Conservation (phyloP, 1,140 invertebrate species). For the Drosophila nigrodunni region DNA sequence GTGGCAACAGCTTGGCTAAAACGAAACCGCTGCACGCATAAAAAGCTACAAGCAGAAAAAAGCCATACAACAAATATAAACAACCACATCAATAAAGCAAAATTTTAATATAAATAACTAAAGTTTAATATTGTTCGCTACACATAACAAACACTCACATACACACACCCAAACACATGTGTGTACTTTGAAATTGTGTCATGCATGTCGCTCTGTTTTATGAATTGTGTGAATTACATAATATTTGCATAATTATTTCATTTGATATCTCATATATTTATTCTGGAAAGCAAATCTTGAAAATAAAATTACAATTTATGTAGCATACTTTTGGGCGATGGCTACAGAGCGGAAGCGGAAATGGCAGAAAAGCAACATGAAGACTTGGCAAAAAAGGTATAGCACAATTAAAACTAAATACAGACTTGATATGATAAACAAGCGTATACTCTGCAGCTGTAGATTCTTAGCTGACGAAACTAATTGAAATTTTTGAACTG, state of each 20-base stretch:
- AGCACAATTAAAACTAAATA: background rate
- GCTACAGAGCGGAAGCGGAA: background rate
- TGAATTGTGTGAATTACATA: constrained; percentile 46
- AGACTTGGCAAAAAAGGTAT: background rate
- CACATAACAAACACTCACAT: constrained; percentile 22
- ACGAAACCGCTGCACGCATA: constrained; percentile 65
- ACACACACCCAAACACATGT: background rate
- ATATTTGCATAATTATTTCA: constrained; percentile 69
- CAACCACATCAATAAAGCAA: constrained; percentile 79
- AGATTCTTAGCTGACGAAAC: background rate
- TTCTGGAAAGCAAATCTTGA: background rate
- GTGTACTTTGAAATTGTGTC: constrained; percentile 10
- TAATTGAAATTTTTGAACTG: too few species aligned
- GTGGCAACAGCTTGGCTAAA: constrained; percentile 48
- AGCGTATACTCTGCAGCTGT: background rate
- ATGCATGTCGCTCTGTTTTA: constrained; percentile 30
- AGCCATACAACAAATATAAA: constrained; percentile 50
- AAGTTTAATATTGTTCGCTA: constrained; percentile 72
- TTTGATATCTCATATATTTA: constrained; percentile 35
- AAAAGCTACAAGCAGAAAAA: constrained; percentile 40
- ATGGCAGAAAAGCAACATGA: background rate
- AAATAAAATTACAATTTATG: constrained; percentile 14
- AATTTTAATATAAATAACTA: constrained; percentile 83
- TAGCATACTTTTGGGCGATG: constrained; percentile 10
- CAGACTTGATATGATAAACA: background rate